Percentiles rank a stretch among this genome's conserved stretches.
phyloP scores from a whole-genome alignment of 2,888 invertebrate genomes.

The Meteorus colon region DNA sequence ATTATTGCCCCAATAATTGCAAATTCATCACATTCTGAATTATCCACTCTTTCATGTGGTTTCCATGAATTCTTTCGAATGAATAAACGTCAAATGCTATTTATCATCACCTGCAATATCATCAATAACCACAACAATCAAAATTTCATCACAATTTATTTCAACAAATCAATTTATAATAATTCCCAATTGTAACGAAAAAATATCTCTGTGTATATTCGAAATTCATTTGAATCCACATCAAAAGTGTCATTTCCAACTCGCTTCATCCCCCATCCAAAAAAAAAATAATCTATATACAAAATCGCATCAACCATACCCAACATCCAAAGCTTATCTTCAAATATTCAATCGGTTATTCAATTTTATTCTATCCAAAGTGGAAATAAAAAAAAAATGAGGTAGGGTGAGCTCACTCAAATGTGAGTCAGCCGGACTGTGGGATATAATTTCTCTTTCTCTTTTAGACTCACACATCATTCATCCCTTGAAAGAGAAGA shows the following conservation, averaged over 20 bases:
- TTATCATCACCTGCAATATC: too few relatives aligned
- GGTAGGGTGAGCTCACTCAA: constrained; percentile 12
- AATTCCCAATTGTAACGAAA: too few relatives aligned
- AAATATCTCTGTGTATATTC: too few relatives aligned
- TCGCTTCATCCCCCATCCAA: not conserved
- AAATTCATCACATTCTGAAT: too few relatives aligned
- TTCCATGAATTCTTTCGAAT: too few relatives aligned
- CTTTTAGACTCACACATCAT: not conserved
- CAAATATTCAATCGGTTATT: constrained; percentile 34
- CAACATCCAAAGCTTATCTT: constrained; percentile 1
- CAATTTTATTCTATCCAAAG: constrained; percentile 12
- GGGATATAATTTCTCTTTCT: constrained; percentile 1
- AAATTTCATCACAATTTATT: too few relatives aligned
- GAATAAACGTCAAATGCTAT: too few relatives aligned
- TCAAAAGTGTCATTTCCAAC: not conserved
- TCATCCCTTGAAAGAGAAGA: constrained; percentile 27
- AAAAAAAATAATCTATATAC: not conserved
- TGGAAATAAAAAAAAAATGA: constrained; percentile 15
- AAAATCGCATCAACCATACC: constrained; percentile 9
- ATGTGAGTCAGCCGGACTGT: constrained; percentile 33
- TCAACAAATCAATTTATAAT: too few relatives aligned
- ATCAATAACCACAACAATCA: too few relatives aligned
- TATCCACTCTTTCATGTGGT: too few relatives aligned
- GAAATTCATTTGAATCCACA: too few relatives aligned
- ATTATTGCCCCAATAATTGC: too few relatives aligned